Conservation (phyloP, 30 jellyfish, hydroid and myxozoan genomes). For the Cassiopea xamachana region DNA sequence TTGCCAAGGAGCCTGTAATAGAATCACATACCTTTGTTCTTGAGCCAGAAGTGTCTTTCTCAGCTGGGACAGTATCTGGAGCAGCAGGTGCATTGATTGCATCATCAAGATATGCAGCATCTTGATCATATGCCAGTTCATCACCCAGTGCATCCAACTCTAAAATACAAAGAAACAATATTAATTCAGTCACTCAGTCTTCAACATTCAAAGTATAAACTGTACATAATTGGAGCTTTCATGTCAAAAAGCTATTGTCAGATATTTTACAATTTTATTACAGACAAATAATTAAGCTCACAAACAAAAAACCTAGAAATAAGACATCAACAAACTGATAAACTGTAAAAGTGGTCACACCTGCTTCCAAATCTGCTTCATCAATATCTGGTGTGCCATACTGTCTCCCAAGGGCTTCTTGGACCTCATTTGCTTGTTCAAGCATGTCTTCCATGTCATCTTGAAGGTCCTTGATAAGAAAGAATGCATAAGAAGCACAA, state of each 20-base stretch:
- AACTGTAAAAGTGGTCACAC: slow-evolving; percentile 22
- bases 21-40: slow-evolving; percentile 80
- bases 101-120: slow-evolving; percentile 96
- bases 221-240: no score
- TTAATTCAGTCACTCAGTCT: no score
- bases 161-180: slow-evolving; percentile 9
- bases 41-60: slow-evolving; percentile 71
- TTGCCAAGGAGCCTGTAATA: no score
- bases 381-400: slow-evolving; percentile 98
- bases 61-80: slow-evolving; percentile 94
- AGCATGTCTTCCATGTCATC: slow-evolving; percentile 99
- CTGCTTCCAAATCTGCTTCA: slow-evolving; percentile 98
- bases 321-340: neutral
- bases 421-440: slow-evolving; percentile 99
- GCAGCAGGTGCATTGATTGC: slow-evolving; percentile 96
- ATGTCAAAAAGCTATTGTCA: no score
- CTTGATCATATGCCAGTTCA: slow-evolving; percentile 91
- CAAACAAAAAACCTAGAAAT: neutral
- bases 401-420: slow-evolving; percentile 97
- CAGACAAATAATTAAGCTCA: neutral
- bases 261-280: no score
- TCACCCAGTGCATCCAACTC: slow-evolving; percentile 98
- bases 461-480: slow-evolving; percentile 84
- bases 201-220: no score
- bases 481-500: neutral